Evolutionary conservation across 2,113 vertebrate species (phyloP).

Genomic region (Calonectris borealis): DNA sequence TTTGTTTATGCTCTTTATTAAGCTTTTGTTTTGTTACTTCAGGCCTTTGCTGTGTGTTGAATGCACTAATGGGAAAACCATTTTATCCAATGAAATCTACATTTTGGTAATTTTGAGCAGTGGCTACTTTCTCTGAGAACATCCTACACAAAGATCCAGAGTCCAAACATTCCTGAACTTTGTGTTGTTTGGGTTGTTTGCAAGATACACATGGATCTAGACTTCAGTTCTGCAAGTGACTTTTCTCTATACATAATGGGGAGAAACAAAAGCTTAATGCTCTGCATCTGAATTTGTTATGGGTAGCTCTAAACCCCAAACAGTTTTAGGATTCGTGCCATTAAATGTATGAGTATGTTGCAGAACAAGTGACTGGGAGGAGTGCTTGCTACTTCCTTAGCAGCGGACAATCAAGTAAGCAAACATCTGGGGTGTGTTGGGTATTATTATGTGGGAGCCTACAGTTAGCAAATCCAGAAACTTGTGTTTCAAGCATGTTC

Average conservation of each 20-base stretch:
- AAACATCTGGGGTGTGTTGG: not conserved
- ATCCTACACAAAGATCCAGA: not conserved
- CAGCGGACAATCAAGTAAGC: not conserved
- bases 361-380: not conserved
- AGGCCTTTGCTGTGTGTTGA: not conserved
- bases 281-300: not conserved
- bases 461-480: not conserved
- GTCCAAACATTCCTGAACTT: not conserved
- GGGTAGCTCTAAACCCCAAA: not conserved
- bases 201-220: not conserved
- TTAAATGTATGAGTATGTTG: not conserved
- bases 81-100: not conserved
- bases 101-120: not conserved
- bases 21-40: conserved; percentile 36
- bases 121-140: not conserved
- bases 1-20: conserved; percentile 58
- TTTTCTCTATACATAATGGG: not conserved
- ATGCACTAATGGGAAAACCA: not conserved
- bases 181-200: not conserved
- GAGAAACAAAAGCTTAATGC: not conserved
- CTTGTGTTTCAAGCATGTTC: not conserved
- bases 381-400: not conserved
- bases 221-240: not conserved
- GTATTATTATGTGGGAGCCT: not conserved
- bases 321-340: not conserved